Evolutionary conservation across 2,113 vertebrate genomes (phyloP).

Genomic region (Brienomyrus longianalis): DNA sequence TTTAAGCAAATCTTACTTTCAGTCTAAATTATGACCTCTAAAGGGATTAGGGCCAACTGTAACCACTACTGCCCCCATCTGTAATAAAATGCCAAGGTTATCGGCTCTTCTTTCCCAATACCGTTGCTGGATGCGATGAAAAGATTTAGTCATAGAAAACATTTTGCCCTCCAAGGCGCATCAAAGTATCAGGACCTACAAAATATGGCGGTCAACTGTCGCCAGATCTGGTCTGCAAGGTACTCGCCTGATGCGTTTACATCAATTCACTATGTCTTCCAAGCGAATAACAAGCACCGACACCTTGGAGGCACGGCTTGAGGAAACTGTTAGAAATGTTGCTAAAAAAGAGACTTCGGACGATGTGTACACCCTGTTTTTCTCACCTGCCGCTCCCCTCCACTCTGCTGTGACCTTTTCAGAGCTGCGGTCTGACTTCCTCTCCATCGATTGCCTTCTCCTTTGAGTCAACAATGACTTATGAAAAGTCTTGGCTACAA

Average conservation of each 20-base stretch:
- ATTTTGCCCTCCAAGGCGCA: not conserved
- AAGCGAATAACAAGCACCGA: not conserved
- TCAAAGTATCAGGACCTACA: not conserved
- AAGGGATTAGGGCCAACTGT: not conserved
- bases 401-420: constrained; percentile 8
- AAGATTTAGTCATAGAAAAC: not conserved
- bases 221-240: not conserved
- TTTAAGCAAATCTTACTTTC: not conserved
- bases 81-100: not conserved
- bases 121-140: not conserved
- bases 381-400: not conserved
- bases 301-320: not conserved
- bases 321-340: not conserved
- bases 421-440: not conserved
- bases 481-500: constrained; percentile 4
- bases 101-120: not conserved
- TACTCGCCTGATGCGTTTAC: not conserved
- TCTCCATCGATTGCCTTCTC: not conserved
- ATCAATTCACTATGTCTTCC: not conserved
- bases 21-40: not conserved
- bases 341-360: not conserved
- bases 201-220: not conserved
- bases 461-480: constrained; percentile 8
- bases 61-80: not conserved
- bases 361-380: not conserved